These are phyloP conservation scores for Eupithecia insigniata DNA, from an alignment of 2,888 invertebrate genomes.

Conservation along the genomic window DNA sequence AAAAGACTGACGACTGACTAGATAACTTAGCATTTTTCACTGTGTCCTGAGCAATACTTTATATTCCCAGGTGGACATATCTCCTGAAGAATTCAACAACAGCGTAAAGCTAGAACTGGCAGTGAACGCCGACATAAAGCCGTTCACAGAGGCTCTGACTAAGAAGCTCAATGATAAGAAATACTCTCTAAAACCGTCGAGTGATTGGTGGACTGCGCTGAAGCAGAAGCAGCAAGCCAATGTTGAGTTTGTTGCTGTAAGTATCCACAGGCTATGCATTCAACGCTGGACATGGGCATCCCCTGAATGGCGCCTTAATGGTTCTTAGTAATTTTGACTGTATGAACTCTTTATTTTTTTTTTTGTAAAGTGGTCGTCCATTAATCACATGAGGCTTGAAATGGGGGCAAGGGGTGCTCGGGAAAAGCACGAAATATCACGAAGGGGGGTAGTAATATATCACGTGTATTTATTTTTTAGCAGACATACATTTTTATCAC, in stretches of 20 bases:
- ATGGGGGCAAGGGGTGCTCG: too few relatives aligned
- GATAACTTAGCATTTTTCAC: background rate
- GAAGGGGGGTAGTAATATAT: too few relatives aligned
- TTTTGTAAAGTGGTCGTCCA: too few relatives aligned
- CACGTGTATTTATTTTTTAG: too few relatives aligned
- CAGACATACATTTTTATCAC: too few relatives aligned
- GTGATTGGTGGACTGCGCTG: constrained; percentile 91
- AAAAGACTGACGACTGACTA: too few relatives aligned
- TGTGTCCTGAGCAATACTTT: background rate
- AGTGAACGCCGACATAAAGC: constrained; percentile 92
- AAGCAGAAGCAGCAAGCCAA: constrained; percentile 89
- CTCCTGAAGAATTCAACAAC: constrained; percentile 96
- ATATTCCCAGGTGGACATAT: constrained; percentile 88
- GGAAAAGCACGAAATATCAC: too few relatives aligned
- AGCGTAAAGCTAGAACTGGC: constrained; percentile 91
- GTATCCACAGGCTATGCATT: background rate
- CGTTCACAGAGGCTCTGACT: constrained; percentile 87
- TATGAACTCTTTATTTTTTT: too few relatives aligned
- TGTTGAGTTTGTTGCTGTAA: constrained; percentile 87
- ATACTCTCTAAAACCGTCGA: constrained; percentile 83
- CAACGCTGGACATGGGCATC: background rate
- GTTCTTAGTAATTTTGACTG: too few relatives aligned
- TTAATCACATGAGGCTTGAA: too few relatives aligned
- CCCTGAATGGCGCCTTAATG: too few relatives aligned
- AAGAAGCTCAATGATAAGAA: constrained; percentile 83